A percentile compares a stretch with the other conserved stretches of the same genome.
These are phyloP conservation scores for Nomada hirtipes DNA, from an alignment of 2,888 invertebrate species.

Conservation along the genomic window DNA sequence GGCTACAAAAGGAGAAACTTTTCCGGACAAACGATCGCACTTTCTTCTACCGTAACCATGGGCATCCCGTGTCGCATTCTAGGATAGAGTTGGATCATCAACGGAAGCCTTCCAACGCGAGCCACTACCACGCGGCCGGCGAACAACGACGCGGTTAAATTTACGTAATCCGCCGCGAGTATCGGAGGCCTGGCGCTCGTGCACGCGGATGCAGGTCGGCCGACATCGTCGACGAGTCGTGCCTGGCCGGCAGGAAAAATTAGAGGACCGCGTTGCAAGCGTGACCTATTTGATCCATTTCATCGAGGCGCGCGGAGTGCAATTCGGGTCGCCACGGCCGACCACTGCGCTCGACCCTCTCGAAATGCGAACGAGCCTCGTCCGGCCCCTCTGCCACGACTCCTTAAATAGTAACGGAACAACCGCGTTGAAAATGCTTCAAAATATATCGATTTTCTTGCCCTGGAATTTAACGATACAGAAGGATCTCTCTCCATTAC, in stretches of 20 bases:
- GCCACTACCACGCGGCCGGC: constrained; percentile 6
- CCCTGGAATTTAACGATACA: neutral
- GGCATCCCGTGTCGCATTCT: constrained; percentile 23
- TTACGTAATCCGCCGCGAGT: constrained; percentile 19
- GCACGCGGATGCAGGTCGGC: constrained; percentile 10
- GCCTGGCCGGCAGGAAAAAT: constrained; percentile 26
- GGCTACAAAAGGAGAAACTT: constrained; percentile 41
- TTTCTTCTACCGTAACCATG: constrained; percentile 21
- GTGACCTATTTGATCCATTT: constrained; percentile 50
- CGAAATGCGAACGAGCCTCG: constrained; percentile 54
- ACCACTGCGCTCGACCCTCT: constrained; percentile 59
- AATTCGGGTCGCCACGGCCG: constrained; percentile 57
- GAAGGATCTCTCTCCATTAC: too few species aligned
- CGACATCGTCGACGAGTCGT: constrained; percentile 13
- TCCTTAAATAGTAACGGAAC: constrained; percentile 46
- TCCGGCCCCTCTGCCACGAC: constrained; percentile 52
- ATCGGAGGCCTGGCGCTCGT: neutral
- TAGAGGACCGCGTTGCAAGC: constrained; percentile 35
- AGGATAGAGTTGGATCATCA: constrained; percentile 26
- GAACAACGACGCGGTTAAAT: constrained; percentile 42
- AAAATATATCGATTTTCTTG: too few species aligned
- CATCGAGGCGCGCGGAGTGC: constrained; percentile 37
- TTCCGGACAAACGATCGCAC: constrained; percentile 16
- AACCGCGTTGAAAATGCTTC: too few species aligned
- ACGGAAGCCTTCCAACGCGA: constrained; percentile 35